Base-by-base conservation (phyloP, 2,888 invertebrate genomes). In the Schizotus pectinicornis region DNA sequence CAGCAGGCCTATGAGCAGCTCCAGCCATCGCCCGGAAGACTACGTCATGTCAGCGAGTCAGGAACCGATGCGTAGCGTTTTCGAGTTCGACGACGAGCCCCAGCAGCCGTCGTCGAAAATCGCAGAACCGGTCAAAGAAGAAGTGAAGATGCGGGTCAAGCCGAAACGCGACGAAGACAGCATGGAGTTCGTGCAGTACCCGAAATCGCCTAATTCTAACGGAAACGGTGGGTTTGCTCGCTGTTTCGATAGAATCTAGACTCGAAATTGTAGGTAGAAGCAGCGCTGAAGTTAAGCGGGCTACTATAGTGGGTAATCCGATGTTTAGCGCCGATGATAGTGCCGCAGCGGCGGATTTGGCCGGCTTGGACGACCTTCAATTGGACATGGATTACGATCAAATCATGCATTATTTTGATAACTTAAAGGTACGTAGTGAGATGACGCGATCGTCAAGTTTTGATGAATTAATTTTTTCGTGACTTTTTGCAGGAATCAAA, bases 401-500 rank as follows among this genome's bases (percentile, higher is more conserved):
- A 85, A 92, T 98, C 81, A 94, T 96, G 93, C 92, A 95, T 80
- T 96, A 97, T 82, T 97, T 98, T 85, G 95, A 96, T 84, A 96
- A 95, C 85, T 86, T 98, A 77, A 97, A 97, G 87, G 95, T 95
- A 85, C 84, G 85, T 65, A 73, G 64, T 46, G 12, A 13, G 9
- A 8, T 13, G 33, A 34, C 43, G 31, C 9, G 9, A 13, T 13
- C 8, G 7, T n/a, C 41, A n/a, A 9, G 3, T 41, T 41, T 41
- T 41, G 2, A 2, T 41, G 2, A 5, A 3, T 41, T 12, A 8
- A n/a, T n/a, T 41, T 41, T 2, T 41, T n/a, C 7, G n/a, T 41
- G n/a, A 12, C 3, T 41, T 2, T 6, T 45, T 33, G 5, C 82
- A 89, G 89, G 91, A 91, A 83, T 91, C 91, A 82, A 91, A 91